Evolutionary conservation across 2,797 vertebrate species (phyloP).

Genomic region (Crenuchus spilurus): DNA sequence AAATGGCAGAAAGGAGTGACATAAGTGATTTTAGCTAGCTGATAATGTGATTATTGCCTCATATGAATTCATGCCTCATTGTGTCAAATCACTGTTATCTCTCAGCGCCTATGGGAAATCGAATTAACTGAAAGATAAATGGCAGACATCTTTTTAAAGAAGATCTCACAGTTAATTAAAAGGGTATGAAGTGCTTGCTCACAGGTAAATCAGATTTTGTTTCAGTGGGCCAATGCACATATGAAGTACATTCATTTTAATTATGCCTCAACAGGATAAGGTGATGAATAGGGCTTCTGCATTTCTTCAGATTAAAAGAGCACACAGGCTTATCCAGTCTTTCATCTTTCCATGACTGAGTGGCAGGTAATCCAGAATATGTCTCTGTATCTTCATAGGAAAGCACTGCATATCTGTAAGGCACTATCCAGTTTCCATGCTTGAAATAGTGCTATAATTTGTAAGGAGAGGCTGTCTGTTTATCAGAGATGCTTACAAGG

Average conservation of each 20-base stretch:
- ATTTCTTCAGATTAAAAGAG: constrained; percentile 6
- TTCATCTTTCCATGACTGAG: background rate
- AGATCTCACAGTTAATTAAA: constrained; percentile 14
- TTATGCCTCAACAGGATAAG: background rate
- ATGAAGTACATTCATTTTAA: background rate
- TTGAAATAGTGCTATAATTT: constrained; percentile 67
- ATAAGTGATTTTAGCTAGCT: background rate
- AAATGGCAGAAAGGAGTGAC: background rate
- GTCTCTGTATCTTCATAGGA: constrained; percentile 45
- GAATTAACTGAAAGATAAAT: constrained; percentile 2
- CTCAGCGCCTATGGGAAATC: background rate
- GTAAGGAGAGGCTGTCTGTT: constrained; percentile 51
- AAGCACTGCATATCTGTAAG: constrained; percentile 54
- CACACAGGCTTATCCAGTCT: background rate
- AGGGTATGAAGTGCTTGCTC: background rate
- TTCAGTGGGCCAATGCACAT: background rate
- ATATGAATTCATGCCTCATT: constrained; percentile 6
- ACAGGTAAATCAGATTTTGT: background rate
- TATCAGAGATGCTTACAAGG: constrained; percentile 60
- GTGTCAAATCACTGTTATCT: constrained; percentile 2
- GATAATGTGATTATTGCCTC: background rate
- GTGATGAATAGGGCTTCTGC: background rate
- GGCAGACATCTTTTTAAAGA: background rate
- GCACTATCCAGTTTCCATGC: constrained; percentile 58
- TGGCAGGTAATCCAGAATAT: constrained; percentile 39